Conservation (phyloP, 64 coral and sea anemone species). For the Platygyra sinensis region DNA sequence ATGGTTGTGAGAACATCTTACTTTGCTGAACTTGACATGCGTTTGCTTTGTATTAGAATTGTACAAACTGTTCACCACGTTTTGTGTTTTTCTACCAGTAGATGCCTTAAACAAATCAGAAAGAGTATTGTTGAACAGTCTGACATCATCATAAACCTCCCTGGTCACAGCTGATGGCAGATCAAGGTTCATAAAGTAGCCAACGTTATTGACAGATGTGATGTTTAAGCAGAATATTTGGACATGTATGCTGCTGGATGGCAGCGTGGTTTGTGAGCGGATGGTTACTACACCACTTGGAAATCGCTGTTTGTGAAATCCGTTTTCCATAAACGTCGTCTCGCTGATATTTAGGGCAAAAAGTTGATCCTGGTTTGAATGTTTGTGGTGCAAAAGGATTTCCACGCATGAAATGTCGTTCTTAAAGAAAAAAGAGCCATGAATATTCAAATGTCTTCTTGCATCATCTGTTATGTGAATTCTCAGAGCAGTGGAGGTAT, state of each 20-base stretch:
- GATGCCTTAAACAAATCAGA: background rate
- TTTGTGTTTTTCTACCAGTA: no score
- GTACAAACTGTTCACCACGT: slow-evolving; percentile 1
- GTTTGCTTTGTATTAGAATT: background rate
- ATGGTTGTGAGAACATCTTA: background rate
- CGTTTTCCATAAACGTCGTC: background rate
- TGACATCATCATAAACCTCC: background rate
- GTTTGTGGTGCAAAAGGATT: background rate
- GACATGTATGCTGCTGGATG: background rate
- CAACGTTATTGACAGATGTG: background rate
- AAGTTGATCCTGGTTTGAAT: background rate
- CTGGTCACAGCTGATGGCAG: background rate
- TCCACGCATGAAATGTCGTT: background rate
- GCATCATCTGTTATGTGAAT: background rate
- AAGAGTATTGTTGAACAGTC: background rate
- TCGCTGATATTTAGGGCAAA: background rate
- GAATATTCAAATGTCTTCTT: background rate
- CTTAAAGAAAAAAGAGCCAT: background rate
- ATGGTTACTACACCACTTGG: background rate
- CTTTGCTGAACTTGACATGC: background rate
- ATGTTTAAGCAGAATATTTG: background rate
- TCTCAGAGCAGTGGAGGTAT: background rate
- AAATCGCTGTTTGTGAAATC: background rate
- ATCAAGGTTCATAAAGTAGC: background rate
- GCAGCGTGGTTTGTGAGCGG: background rate